Conservation (phyloP, 2,888 invertebrate species). For the Thera britannica region DNA sequence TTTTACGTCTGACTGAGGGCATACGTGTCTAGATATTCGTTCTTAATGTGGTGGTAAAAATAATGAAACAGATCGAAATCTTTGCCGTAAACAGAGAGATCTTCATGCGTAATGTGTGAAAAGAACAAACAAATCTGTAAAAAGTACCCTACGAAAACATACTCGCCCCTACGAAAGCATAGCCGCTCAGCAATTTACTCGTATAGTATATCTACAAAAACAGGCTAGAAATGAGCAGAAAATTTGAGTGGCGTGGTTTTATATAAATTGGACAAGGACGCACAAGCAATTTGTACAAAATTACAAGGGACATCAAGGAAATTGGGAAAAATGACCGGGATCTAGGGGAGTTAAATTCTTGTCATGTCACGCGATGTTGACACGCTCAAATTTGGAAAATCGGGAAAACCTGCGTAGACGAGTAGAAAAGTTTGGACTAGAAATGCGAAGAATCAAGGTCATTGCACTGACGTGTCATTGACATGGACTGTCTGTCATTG, state of each 20-base stretch:
- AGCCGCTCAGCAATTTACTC: neutral
- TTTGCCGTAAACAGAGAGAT: no score
- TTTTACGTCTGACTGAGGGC: neutral
- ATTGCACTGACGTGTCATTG: no score
- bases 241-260: constrained; percentile 27
- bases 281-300: constrained; percentile 47
- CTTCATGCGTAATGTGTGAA: no score
- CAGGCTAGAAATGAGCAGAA: constrained; percentile 27
- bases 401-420: constrained; percentile 2
- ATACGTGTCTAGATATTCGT: neutral
- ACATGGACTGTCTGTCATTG: no score
- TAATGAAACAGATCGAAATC: no score
- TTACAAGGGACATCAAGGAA: constrained; percentile 45
- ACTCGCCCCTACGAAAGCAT: neutral
- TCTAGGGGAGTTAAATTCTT: constrained; percentile 33
- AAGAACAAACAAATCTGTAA: neutral
- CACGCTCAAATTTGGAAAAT: constrained; percentile 18
- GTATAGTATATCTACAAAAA: neutral
- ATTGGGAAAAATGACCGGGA: constrained; percentile 47
- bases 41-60: neutral
- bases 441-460: no score
- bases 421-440: neutral
- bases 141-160: neutral
- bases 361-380: constrained; percentile 32
- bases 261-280: constrained; percentile 38